phyloP scores from a whole-genome alignment of 2,797 vertebrate species.

The Pogoniulus pusillus region DNA sequence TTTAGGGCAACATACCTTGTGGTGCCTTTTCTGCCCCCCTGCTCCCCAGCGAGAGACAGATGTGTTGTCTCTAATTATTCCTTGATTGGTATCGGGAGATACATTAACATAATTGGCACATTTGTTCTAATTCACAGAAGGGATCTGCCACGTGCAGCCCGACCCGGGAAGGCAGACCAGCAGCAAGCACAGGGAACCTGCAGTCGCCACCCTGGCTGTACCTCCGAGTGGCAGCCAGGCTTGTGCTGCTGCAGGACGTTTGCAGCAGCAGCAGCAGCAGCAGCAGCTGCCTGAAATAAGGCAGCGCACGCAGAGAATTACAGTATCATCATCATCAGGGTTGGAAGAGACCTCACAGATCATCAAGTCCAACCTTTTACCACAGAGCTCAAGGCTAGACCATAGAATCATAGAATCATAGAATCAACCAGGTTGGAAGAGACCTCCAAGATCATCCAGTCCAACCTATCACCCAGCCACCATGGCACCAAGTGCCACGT shows the following conservation, averaged over 20 bases:
- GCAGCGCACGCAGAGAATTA: background rate
- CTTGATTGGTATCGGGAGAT: slow-evolving; percentile 90
- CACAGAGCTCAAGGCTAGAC: too few species aligned
- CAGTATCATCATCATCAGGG: too few species aligned
- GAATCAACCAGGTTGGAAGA: too few species aligned
- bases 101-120: slow-evolving; percentile 91
- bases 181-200: slow-evolving; percentile 26
- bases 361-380: too few species aligned
- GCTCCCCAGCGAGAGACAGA: slow-evolving; percentile 74
- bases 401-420: too few species aligned
- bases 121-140: slow-evolving; percentile 91
- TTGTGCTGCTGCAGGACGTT: background rate
- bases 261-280: slow-evolving; percentile 16
- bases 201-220: background rate
- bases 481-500: too few species aligned
- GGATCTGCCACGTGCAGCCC: slow-evolving; percentile 88
- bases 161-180: slow-evolving; percentile 73
- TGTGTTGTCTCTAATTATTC: slow-evolving; percentile 84
- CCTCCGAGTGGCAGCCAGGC: background rate
- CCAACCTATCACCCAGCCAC: too few species aligned
- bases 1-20: slow-evolving; percentile 49
- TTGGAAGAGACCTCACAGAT: too few species aligned
- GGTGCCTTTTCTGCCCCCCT: slow-evolving; percentile 41
- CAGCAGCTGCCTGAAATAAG: slow-evolving; percentile 6
- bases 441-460: too few species aligned